phyloP scores from a whole-genome alignment of 2,113 vertebrate species.

The Orientallactaga bullata region DNA sequence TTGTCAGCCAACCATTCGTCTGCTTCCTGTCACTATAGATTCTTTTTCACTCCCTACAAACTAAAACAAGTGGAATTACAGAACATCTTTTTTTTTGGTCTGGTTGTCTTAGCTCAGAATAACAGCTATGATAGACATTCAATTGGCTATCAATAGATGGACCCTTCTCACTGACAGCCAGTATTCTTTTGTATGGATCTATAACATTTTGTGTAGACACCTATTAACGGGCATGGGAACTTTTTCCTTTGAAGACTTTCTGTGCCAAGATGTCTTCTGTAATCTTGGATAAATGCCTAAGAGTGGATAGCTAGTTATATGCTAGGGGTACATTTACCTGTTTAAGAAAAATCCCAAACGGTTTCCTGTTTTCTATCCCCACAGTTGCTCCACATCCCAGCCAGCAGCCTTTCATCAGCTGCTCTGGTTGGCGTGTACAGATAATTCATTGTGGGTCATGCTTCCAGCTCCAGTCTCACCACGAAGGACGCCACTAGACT shows the following conservation, averaged over 20 bases:
- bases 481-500: not conserved
- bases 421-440: not conserved
- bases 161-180: not conserved
- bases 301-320: not conserved
- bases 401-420: not conserved
- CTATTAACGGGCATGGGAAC: not conserved
- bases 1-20: not conserved
- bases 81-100: not conserved
- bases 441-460: not conserved
- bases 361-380: accelerated
- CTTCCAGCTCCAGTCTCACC: not conserved
- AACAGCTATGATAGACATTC: not conserved
- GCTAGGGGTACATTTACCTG: not conserved
- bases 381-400: no score
- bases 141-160: not conserved
- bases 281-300: not conserved
- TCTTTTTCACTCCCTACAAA: slow-evolving; percentile 26
- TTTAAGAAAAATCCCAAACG: not conserved
- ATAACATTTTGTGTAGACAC: not conserved
- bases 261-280: not conserved
- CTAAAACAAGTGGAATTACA: not conserved
- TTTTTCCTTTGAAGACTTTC: not conserved
- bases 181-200: not conserved
- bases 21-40: not conserved
- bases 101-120: not conserved